Evolutionary conservation across 2,113 vertebrate species (phyloP).

Genomic region (Cottus gobio): DNA sequence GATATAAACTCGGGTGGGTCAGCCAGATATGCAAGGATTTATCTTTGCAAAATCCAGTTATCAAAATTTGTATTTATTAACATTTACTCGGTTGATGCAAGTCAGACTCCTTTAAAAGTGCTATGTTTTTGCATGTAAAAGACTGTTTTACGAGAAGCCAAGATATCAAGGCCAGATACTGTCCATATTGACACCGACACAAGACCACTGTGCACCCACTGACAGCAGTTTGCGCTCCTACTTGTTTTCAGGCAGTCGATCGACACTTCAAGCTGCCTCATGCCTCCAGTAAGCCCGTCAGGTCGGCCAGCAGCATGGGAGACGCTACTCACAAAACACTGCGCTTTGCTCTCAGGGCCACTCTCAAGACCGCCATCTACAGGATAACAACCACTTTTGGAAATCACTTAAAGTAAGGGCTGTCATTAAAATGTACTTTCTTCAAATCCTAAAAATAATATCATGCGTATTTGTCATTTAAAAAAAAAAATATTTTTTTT

Average conservation of each 20-base stretch:
- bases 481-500: background rate
- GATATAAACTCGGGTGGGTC: background rate
- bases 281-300: conserved; percentile 91
- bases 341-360: conserved; percentile 92
- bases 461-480: background rate
- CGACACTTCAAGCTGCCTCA: conserved; percentile 98
- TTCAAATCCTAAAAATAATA: background rate
- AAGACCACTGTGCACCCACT: background rate
- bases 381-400: conserved; percentile 94
- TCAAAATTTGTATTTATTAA: background rate
- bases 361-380: conserved; percentile 95
- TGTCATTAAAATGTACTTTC: background rate
- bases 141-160: background rate
- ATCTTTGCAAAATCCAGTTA: too few species aligned
- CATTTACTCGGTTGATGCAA: background rate
- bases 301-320: conserved; percentile 84
- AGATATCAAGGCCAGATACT: background rate
- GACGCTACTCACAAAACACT: conserved; percentile 93
- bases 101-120: background rate
- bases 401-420: conserved; percentile 91
- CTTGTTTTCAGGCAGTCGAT: conserved; percentile 88
- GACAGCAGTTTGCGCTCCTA: background rate
- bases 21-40: background rate
- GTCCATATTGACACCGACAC: background rate
- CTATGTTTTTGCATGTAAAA: background rate